Evolutionary conservation across 2,888 invertebrate genomes (phyloP), one percentile per base, ranked within the genome.

Genomic region (Xylophagus ater): DNA sequence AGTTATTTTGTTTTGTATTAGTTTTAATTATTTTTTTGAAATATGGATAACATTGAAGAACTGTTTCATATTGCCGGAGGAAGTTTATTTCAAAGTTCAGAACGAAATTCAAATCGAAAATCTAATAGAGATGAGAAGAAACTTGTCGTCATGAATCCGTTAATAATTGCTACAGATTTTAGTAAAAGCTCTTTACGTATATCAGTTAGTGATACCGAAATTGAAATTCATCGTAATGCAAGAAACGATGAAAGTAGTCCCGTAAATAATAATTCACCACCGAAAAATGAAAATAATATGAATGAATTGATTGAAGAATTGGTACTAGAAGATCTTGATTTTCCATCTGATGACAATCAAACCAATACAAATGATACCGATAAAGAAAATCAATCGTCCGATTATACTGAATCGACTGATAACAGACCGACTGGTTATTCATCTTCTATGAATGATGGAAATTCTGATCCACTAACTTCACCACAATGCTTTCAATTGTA

Each of bases 161-260:
- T 31, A 7, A 20, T 37, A 4, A 31, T 37, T 15, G 7, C 21
- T 2, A n/a, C 30, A 3, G 12, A 20, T 6, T 37, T 31, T n/a
- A 18, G 28, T 13, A 28, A 36, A 9, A 18, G 14, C 7, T 19
- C 19, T 7, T n/a, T 37, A 4, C 21, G 31, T 9, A 38, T 34
- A 21, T 38, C 42, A 2, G 23, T 42, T 10, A 42, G 38, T 38
- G 42, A 42, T 21, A 34, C 42, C n/a, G 42, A 42, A 38, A 30
- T 42, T 15, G 18, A 34, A 30, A n/a, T 34, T 17, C 26, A 25
- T 7, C 37, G 29, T 12, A 18, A n/a, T 6, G 12, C 14, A 24
- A 23, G 4, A 5, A 12, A 3, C 6, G 8, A 15, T 21, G 34
- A 34, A 34, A 9, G 29, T 7, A 17, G 23, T 20, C 42, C 30